phyloP scores from a whole-genome alignment of 2,797 vertebrate genomes.

The Cetoscarus ocellatus region DNA sequence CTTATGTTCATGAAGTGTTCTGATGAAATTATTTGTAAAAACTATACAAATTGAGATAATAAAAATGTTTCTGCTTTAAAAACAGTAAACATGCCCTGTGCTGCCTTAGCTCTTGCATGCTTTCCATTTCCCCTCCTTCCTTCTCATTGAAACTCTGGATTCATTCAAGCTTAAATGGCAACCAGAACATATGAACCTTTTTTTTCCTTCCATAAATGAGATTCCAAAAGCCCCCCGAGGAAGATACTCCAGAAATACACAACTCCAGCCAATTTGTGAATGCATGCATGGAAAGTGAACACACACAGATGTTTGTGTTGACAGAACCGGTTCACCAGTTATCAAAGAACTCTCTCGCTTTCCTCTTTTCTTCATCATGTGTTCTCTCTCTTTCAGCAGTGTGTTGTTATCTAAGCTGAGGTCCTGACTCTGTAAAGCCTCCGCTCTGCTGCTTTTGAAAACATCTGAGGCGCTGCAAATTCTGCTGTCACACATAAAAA shows the following conservation, averaged over 20 bases:
- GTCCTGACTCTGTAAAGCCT: neutral
- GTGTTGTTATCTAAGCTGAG: constrained; percentile 15
- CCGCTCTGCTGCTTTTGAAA: constrained; percentile 21
- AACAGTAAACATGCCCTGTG: constrained; percentile 10
- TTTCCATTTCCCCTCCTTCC: neutral
- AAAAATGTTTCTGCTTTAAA: neutral
- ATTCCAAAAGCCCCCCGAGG: constrained; percentile 67
- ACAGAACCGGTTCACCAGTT: constrained; percentile 60
- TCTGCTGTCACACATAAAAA: constrained; percentile 11
- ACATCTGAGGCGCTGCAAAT: constrained; percentile 16
- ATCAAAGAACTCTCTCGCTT: constrained; percentile 28
- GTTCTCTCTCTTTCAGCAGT: constrained; percentile 15
- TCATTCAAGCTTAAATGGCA: constrained; percentile 77
- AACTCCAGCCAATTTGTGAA: constrained; percentile 70
- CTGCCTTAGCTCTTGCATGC: constrained; percentile 11
- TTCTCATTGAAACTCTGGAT: constrained; percentile 51
- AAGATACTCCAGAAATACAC: constrained; percentile 69
- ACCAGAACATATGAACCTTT: constrained; percentile 58
- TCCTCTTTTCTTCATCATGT: neutral
- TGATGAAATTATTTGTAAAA: no score
- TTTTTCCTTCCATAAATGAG: constrained; percentile 67
- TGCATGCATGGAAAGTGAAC: constrained; percentile 60
- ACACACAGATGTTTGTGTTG: constrained; percentile 56
- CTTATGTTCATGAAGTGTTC: no score
- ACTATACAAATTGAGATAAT: no score